Base-by-base conservation (phyloP, 2,113 vertebrate species). In the Phycodurus eques region DNA sequence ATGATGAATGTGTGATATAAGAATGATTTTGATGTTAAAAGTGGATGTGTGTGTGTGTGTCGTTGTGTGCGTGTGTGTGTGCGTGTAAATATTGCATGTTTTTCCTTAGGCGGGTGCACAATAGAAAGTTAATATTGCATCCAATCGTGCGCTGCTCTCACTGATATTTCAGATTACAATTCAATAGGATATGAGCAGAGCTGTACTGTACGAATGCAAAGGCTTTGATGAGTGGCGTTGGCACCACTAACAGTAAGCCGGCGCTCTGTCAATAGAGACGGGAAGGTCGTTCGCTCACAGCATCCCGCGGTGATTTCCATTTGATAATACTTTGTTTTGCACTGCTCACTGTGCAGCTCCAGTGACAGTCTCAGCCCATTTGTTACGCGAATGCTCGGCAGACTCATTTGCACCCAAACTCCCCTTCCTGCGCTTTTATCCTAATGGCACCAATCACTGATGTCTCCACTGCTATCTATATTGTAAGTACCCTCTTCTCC, bases 401-500 rank as follows among this genome's bases (percentile, higher is more conserved):
- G 82, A 78, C 78, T 83, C 64, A 83, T 87, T 84, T 87, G 79
- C 67, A 77, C 78, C 79, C 70, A 69, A 53, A 68, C 75, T 70
- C 85, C 79, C 74, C 79, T 62, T 42, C 43, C 56, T n/a, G 72
- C 72, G 51, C 69, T 71, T 68, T 62, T 64, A 77, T 64, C 74
- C 70, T 80, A 76, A 80, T 83, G 83, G 79, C 80, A 80, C 75
- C 82, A 84, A 85, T 89, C 88, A 85, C 87, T 83, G 81, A 86
- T 86, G 85, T 87, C 87, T 92, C 83, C 83, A 76, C 81, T 79
- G 81, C 63, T 80, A 76, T 91, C 88, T 92, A 90, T 91, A 35
- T 61, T 61, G 15, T 15, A 91, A 91, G 90, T 92, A 92, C 84
- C 84, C 67, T 77, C 74, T 84, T 81, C 87, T 89, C 83, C 83